Evolutionary conservation across 2,113 vertebrate species (phyloP).

Genomic region (Paradoxurus hermaphroditus): DNA sequence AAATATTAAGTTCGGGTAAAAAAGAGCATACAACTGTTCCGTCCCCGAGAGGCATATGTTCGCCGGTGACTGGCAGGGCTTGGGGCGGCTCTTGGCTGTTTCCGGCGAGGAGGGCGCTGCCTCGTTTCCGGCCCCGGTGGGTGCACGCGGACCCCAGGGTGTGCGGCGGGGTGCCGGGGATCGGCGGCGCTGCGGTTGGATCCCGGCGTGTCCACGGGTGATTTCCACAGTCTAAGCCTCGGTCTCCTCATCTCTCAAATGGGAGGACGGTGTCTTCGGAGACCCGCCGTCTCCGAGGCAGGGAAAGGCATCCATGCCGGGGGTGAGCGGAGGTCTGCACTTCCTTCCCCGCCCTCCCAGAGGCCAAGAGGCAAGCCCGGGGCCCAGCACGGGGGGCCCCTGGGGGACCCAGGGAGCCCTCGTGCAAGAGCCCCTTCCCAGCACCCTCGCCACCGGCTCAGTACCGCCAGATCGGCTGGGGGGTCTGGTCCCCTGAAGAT

Average conservation of each 20-base stretch:
- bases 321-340: rapidly evolving
- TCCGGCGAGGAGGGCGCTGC: background rate
- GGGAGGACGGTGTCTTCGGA: background rate
- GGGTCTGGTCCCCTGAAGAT: background rate
- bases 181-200: background rate
- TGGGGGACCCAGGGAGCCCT: rapidly evolving
- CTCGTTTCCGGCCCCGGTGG: background rate
- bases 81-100: background rate
- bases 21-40: conserved; percentile 66
- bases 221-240: background rate
- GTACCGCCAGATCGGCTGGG: rapidly evolving
- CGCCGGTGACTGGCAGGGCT: background rate
- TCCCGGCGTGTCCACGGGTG: rapidly evolving
- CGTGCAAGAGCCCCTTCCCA: rapidly evolving
- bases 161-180: background rate
- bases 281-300: rapidly evolving
- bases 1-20: conserved; percentile 58
- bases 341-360: rapidly evolving
- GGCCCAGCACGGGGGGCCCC: too few relatives aligned
- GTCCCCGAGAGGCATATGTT: conserved; percentile 48
- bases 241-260: background rate
- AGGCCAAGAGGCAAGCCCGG: background rate
- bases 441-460: background rate
- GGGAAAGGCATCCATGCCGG: rapidly evolving
- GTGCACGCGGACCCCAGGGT: rapidly evolving